Percentiles rank a stretch among this genome's conserved stretches.
phyloP scores from a whole-genome alignment of 1,140 invertebrate genomes.

The Hyphantria cunea region DNA sequence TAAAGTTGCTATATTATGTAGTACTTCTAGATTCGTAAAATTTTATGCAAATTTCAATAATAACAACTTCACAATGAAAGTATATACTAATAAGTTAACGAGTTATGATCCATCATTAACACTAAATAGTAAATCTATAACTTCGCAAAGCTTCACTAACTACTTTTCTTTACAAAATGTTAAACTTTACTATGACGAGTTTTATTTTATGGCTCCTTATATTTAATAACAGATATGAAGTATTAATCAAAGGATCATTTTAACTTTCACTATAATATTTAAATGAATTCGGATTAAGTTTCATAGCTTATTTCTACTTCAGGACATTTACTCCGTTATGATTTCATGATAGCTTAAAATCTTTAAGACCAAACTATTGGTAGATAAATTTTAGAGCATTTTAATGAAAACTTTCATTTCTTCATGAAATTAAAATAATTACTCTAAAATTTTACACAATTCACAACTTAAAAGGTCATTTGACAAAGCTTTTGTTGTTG shows the following conservation, averaged over 20 bases:
- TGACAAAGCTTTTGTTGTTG: too few species aligned
- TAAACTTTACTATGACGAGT: neutral
- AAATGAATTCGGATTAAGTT: neutral
- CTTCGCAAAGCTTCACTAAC: too few species aligned
- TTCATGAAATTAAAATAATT: too few species aligned
- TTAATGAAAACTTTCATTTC: neutral
- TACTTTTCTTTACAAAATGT: neutral
- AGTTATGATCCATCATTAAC: too few species aligned
- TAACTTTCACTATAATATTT: neutral
- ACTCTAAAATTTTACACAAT: too few species aligned
- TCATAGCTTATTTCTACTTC: conserved; percentile 7
- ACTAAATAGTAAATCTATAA: too few species aligned
- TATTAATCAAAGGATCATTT: neutral
- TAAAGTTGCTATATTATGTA: too few species aligned
- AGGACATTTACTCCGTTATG: neutral
- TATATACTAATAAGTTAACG: too few species aligned
- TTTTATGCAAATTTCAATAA: too few species aligned
- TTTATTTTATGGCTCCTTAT: neutral
- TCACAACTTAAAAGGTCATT: too few species aligned
- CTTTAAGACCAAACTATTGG: neutral
- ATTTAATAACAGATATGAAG: neutral
- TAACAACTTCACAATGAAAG: too few species aligned
- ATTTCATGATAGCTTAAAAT: conserved; percentile 1
- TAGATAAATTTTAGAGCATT: conserved; percentile 3
- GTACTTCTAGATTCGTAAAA: too few species aligned